phyloP scores from a whole-genome alignment of 2,797 vertebrate genomes.

The Sebastes ruberrimus region DNA sequence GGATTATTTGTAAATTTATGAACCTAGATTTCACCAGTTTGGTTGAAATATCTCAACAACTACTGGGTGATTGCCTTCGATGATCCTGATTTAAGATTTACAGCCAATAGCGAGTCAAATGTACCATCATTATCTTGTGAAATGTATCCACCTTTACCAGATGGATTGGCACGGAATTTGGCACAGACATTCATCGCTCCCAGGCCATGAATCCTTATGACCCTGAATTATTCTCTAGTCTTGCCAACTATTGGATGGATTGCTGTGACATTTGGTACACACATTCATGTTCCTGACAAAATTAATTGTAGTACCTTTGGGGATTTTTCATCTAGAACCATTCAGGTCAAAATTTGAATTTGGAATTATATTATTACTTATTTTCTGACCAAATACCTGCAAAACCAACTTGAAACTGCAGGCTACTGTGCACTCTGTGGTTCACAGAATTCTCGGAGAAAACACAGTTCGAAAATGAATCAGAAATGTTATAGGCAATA shows the following conservation, averaged over 20 bases:
- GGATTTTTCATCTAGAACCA: neutral
- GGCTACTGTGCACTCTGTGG: neutral
- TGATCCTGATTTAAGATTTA: neutral
- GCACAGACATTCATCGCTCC: neutral
- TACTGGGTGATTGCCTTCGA: neutral
- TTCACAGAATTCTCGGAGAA: neutral
- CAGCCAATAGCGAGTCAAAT: neutral
- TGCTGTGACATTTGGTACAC: neutral
- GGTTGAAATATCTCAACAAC: neutral
- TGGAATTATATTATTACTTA: accelerated
- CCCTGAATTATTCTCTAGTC: neutral
- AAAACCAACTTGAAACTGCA: neutral
- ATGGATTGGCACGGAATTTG: neutral
- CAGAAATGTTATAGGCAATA: neutral
- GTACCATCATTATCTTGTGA: neutral
- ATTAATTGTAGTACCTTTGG: neutral
- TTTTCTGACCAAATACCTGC: neutral
- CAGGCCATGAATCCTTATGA: neutral
- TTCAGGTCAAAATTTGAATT: accelerated
- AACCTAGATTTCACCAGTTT: neutral
- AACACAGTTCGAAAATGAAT: neutral
- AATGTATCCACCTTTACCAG: neutral
- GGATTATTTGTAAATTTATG: neutral
- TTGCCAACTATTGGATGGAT: neutral
- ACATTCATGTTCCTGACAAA: neutral